Evolutionary conservation across 1,140 invertebrate species (phyloP).

Genomic region (Bombus consobrinus): DNA sequence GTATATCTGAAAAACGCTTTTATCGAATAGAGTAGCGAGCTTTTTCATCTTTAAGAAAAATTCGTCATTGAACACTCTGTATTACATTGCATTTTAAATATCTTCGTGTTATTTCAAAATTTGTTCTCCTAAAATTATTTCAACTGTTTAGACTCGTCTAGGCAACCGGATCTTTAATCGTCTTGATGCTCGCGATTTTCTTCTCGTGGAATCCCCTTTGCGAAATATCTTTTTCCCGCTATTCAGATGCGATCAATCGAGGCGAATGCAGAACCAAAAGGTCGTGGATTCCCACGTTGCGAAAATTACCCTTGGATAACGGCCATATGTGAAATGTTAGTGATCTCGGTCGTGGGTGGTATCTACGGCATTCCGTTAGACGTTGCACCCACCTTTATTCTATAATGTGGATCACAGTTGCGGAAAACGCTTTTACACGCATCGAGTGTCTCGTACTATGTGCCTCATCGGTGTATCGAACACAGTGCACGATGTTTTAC

Average conservation of each 20-base stretch:
- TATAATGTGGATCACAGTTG: constrained; percentile 66
- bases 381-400: constrained; percentile 71
- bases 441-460: constrained; percentile 62
- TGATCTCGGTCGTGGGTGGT: constrained; percentile 62
- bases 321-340: constrained; percentile 62
- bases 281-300: constrained; percentile 33
- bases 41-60: background rate
- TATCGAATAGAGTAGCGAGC: no score
- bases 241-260: constrained; percentile 16
- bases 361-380: constrained; percentile 68
- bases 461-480: constrained; percentile 55
- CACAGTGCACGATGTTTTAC: constrained; percentile 67
- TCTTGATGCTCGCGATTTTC: background rate
- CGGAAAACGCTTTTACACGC: constrained; percentile 56
- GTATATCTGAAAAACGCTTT: no score
- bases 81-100: no score
- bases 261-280: constrained; percentile 37
- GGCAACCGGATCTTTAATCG: background rate
- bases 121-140: background rate
- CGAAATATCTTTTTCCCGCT: constrained; percentile 5
- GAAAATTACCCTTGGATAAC: constrained; percentile 48
- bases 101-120: background rate
- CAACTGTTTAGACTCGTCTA: background rate
- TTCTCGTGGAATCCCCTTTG: background rate
- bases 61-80: no score